Evolutionary conservation across 2,797 vertebrate species (phyloP).

Genomic region (Pangasius djambal): DNA sequence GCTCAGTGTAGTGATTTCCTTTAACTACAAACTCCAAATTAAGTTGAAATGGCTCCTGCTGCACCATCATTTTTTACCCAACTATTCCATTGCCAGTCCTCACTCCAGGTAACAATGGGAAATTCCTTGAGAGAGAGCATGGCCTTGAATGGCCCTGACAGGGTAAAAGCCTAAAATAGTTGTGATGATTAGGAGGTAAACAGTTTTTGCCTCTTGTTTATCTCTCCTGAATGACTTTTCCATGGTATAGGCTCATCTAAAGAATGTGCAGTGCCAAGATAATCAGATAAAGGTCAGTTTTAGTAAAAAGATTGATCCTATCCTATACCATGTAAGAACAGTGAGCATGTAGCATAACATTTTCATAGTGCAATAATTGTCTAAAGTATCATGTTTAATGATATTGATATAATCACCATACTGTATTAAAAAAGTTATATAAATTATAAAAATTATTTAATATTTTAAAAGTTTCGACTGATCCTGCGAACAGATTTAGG

Average conservation of each 20-base stretch:
- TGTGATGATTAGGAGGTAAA: not conserved
- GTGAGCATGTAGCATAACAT: not conserved
- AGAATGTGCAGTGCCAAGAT: not conserved
- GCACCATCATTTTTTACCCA: not conserved
- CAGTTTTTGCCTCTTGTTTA: not conserved
- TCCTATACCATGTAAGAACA: not conserved
- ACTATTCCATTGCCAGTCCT: not conserved
- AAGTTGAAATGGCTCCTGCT: not conserved
- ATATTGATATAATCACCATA: not conserved
- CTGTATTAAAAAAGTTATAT: not conserved
- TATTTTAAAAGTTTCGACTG: not conserved
- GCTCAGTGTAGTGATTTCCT: conserved; percentile 2
- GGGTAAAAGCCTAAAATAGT: not conserved
- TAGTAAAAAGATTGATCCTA: not conserved
- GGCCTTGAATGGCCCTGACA: not conserved
- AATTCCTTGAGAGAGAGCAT: not conserved
- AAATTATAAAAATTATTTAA: not conserved
- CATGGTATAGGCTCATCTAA: not conserved
- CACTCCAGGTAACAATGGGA: not conserved
- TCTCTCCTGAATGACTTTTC: not conserved
- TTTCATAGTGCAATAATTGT: not conserved
- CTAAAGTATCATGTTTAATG: not conserved
- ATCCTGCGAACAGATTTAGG: too few species aligned
- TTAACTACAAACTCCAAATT: not conserved
- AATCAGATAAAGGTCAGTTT: conserved; percentile 2